phyloP scores from a whole-genome alignment of 2,797 vertebrate genomes.

The Sebastes taczanowskii region DNA sequence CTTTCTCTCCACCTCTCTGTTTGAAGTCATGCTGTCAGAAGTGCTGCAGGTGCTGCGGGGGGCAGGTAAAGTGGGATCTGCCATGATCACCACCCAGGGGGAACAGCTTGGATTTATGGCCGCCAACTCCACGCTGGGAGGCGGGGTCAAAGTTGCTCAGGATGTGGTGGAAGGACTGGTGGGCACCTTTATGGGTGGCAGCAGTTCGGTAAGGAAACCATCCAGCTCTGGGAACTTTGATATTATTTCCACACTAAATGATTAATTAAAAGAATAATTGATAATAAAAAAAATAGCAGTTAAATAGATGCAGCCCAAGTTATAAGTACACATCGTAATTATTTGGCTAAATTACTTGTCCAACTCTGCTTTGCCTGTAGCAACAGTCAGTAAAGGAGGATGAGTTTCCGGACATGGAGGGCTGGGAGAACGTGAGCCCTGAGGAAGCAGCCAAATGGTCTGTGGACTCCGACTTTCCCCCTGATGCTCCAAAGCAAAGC shows the following conservation, averaged over 20 bases:
- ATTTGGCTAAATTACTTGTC: background rate
- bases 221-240: background rate
- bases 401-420: conserved; percentile 76
- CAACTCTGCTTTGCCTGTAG: background rate
- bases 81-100: conserved; percentile 76
- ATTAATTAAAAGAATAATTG: background rate
- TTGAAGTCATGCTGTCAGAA: conserved; percentile 77
- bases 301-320: background rate
- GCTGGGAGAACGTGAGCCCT: conserved; percentile 77
- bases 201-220: conserved; percentile 56
- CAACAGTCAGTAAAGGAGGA: conserved; percentile 70
- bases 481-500: conserved; percentile 25
- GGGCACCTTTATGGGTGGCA: conserved; percentile 61
- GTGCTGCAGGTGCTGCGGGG: conserved; percentile 83
- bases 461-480: conserved; percentile 69
- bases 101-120: conserved; percentile 80
- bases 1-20: background rate
- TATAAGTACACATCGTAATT: background rate
- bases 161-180: conserved; percentile 70
- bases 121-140: conserved; percentile 79
- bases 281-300: background rate
- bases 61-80: conserved; percentile 81
- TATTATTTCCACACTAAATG: background rate
- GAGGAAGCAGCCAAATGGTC: conserved; percentile 79
- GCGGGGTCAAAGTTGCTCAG: conserved; percentile 73